phyloP scores from a whole-genome alignment of 2,113 vertebrate genomes.

The Caretta caretta region DNA sequence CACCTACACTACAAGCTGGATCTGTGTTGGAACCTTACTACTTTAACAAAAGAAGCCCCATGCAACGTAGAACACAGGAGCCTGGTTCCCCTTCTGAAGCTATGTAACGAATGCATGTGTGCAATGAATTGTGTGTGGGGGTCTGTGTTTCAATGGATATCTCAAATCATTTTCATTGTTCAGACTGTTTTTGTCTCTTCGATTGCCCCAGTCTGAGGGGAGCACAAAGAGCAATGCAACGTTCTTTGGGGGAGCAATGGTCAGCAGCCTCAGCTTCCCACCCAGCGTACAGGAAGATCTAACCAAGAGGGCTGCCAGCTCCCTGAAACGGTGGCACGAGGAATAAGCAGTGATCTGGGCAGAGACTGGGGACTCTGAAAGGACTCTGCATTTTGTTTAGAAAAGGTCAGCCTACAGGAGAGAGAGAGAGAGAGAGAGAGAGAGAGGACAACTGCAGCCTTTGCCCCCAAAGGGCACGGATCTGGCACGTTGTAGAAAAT shows the following conservation, averaged over 20 bases:
- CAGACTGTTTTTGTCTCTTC: neutral
- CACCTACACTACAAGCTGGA: rapidly evolving
- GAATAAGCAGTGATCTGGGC: rapidly evolving
- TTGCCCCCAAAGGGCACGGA: rapidly evolving
- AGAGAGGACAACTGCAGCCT: neutral
- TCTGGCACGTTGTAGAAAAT: rapidly evolving
- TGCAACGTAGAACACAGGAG: neutral
- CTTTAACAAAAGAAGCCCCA: neutral
- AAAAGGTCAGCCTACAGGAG: neutral
- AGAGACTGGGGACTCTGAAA: neutral
- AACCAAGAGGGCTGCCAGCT: neutral
- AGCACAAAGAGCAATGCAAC: rapidly evolving
- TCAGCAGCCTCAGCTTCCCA: rapidly evolving
- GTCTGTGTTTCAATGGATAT: neutral
- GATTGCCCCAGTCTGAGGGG: neutral
- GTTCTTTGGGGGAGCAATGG: rapidly evolving
- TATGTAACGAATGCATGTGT: too few species aligned
- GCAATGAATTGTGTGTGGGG: too few species aligned
- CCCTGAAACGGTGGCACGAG: neutral
- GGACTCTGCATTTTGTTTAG: neutral
- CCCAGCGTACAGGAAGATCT: too few species aligned
- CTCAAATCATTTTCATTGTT: too few species aligned
- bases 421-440: neutral
- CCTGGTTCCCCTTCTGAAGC: neutral
- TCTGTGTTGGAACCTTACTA: too few species aligned